Evolutionary conservation across 1,140 invertebrate species (phyloP).

Genomic region (Scaptomyza pallida): DNA sequence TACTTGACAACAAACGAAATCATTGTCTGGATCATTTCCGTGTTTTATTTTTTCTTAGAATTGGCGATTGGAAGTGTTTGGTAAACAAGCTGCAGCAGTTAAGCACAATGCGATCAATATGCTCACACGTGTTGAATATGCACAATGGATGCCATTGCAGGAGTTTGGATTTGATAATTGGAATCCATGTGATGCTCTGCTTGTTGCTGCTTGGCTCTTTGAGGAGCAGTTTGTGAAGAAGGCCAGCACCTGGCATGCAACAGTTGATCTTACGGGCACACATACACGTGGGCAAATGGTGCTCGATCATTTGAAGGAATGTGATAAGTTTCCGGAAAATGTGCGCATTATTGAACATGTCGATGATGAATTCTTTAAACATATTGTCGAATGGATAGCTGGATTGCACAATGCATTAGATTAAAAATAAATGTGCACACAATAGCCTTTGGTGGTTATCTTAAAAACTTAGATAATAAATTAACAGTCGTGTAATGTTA

Average conservation of each 20-base stretch:
- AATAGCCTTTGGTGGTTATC: background rate
- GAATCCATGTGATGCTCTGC: conserved; percentile 86
- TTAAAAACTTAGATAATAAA: too few species aligned
- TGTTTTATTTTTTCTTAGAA: conserved; percentile 79
- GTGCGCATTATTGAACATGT: conserved; percentile 85
- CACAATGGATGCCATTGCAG: conserved; percentile 70
- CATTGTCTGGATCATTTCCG: background rate
- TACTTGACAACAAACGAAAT: background rate
- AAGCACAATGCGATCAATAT: conserved; percentile 83
- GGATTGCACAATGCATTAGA: conserved; percentile 37
- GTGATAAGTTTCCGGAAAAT: conserved; percentile 84
- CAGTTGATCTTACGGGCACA: conserved; percentile 86
- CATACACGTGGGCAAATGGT: conserved; percentile 87
- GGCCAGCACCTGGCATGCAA: conserved; percentile 83
- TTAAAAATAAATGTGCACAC: background rate
- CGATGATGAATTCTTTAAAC: conserved; percentile 85
- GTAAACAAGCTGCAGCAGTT: conserved; percentile 16
- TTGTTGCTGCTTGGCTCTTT: conserved; percentile 85
- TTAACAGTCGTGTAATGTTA: background rate
- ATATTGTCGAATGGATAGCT: conserved; percentile 63
- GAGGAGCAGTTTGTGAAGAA: conserved; percentile 78
- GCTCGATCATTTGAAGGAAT: conserved; percentile 85
- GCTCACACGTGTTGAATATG: conserved; percentile 85
- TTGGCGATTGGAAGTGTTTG: conserved; percentile 84
- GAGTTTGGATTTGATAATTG: conserved; percentile 72